A percentile compares a stretch with the other conserved stretches of the same genome.
Evolutionary conservation across 1,140 invertebrate species (phyloP).

Genomic region (Oreohelix idahoensis): DNA sequence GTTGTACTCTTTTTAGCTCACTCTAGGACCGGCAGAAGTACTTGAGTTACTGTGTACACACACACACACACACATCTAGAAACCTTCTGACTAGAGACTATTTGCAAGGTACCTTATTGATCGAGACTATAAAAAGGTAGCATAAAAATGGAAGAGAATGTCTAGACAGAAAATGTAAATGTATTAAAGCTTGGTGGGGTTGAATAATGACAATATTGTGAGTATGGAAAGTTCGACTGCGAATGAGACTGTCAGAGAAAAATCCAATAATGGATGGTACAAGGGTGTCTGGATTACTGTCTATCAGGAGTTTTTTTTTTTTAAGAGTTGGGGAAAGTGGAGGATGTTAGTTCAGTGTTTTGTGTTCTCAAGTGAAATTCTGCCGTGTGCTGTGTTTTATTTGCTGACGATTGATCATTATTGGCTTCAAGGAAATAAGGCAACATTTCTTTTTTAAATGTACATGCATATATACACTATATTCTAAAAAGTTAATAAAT

Average conservation of each 20-base stretch:
- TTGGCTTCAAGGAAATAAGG: no score
- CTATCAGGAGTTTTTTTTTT: background rate
- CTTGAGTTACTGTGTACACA: background rate
- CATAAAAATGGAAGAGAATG: background rate
- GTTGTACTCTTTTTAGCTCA: background rate
- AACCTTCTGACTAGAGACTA: background rate
- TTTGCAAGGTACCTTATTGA: conserved; percentile 11
- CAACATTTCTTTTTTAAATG: no score
- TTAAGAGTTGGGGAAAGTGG: background rate
- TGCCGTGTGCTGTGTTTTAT: no score
- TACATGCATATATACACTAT: no score
- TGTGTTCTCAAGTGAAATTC: no score
- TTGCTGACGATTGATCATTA: no score
- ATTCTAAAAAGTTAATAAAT: no score
- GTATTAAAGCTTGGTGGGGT: background rate
- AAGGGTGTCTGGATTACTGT: conserved; percentile 6
- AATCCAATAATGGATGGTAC: conserved; percentile 5
- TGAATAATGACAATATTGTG: conserved; percentile 10
- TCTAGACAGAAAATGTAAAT: conserved; percentile 1
- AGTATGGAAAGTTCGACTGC: background rate
- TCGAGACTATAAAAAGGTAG: background rate
- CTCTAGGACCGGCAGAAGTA: background rate
- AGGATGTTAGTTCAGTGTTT: no score
- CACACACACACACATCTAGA: conserved; percentile 2
- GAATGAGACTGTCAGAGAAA: conserved; percentile 5